Base-by-base conservation (phyloP, 2,113 vertebrate genomes). In the Promerops cafer region DNA sequence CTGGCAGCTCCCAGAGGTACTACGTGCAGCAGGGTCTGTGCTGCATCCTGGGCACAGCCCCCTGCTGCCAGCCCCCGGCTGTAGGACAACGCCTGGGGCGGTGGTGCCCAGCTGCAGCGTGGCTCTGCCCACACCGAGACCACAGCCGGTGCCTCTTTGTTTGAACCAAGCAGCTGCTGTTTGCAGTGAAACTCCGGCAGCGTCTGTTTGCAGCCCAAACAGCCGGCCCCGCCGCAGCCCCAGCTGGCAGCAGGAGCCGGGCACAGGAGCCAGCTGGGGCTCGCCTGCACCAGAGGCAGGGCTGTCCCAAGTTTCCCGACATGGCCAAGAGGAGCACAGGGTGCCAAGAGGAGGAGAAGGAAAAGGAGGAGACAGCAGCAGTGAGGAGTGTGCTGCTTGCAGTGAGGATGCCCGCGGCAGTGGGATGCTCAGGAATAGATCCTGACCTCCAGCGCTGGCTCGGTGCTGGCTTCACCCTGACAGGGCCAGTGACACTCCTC, bases 151-250 rank as follows among this genome's bases (percentile, higher is more conserved):
- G 50, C 57, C 54, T 69, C 74, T 83, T 94, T 95, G 89, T 94
- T 87, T 45, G 40, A 74, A 13, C 14, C 50, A 3, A 72, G 45
- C 96, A 96, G 93, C 91, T 93, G 95, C 80, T 96, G 93, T 96
- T 96, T 94, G 96, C 54, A 49, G 89, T 70, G 72, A 94, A 96
- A 95, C 69, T 65, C 72, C 3, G 2, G 47, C 89, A 47, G 83
- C 5, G 4, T 13, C 72, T 94, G 91, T 96, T 96, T 96, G 93
- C 92, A 96, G 61, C 93, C 89, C 81, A 96, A 95, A 95, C 92
- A 93, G 2, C 19, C 16, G 0, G 61, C 44, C 15, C 42, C 6
- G 40, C 64, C 2, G 11, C 65, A 54, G 71, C 78, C 40, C 40
- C 7, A 1, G 74, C 56, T 23, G 57, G 56, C 2, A 61, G 61